Evolutionary conservation across 2,797 vertebrate species (phyloP), one percentile per base, ranked within the genome.

Genomic region (Apodemus agrarius): DNA sequence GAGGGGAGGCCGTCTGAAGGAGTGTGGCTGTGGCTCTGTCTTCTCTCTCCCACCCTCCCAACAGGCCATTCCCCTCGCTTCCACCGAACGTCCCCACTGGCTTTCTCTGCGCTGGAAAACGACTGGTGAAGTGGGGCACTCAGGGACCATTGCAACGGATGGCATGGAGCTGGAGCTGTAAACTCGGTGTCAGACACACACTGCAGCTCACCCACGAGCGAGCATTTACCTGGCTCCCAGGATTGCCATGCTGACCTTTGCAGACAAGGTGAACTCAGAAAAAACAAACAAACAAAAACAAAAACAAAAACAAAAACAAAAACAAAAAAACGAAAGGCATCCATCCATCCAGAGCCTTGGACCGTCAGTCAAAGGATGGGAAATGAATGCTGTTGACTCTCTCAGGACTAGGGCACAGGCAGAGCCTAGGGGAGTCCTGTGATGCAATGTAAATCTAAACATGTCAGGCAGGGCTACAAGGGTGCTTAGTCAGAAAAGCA

Each of bases 1-100:
- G 74, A 31, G 21, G 6, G 72, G 65, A 61, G 54, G 26, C 12
- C 3, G 0, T 40, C 80, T 1, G 83, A 17, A 0, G 46, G 31
- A 49, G 46, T 16, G 57, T 1, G 0, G 52, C 1, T 5, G 43
- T 3, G 49, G 6, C 29, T 16, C 7, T 0, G 11, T 2, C n/a
- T 21, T 87, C 89, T 11, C 21, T 14, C 43, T 31, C 7, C 12
- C 61, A 21, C 37, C 1, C 12, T 6, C 46, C 59, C 14, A 17
- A 0, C 52, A 10, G 40, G 34, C 14, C 24, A 24, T 52, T 52
- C 46, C 43, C 46, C 29, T 22, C 6, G 46, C 63, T 86, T 65
- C 46, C 31, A 69, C 83, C 5, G 24, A 61, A 61, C 80, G 34
- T 69, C 21, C 31, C 63, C 43, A 61, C 4, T 4, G 37, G 26